Conservation (phyloP, 2,113 vertebrate species). For the Microtus ochrogaster region DNA sequence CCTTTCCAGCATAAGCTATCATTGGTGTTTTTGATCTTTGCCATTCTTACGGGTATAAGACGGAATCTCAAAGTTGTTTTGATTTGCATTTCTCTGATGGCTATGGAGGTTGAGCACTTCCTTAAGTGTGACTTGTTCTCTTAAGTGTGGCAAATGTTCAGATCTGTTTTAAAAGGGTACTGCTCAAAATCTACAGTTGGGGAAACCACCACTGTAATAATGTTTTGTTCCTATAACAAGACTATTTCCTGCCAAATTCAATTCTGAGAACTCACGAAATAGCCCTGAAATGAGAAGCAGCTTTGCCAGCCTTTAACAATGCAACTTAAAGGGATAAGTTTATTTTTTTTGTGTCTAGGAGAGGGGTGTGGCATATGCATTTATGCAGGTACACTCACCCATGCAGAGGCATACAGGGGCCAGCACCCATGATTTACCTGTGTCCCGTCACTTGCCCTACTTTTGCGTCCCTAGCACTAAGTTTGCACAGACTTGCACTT, state of each 20-base stretch:
- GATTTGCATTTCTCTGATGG: too few relatives aligned
- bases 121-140: not conserved
- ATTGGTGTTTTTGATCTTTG: too few relatives aligned
- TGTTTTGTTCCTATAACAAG: not conserved
- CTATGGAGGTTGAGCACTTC: too few relatives aligned
- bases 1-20: too few relatives aligned
- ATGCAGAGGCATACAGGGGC: not conserved
- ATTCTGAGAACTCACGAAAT: conserved; percentile 64
- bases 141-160: not conserved
- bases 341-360: not conserved
- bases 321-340: conserved; percentile 31
- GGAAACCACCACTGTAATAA: not conserved
- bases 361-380: not conserved
- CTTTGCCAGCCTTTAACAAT: conserved; percentile 52
- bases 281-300: conserved; percentile 38
- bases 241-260: conserved; percentile 53
- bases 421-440: too few relatives aligned
- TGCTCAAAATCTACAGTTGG: not conserved
- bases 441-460: not conserved
- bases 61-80: too few relatives aligned
- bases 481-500: not conserved
- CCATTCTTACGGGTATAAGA: too few relatives aligned
- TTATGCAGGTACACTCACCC: not conserved
- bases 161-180: not conserved
- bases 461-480: not conserved